Conservation (phyloP, 2,888 invertebrate species). For the Cheilosia scutellata region DNA sequence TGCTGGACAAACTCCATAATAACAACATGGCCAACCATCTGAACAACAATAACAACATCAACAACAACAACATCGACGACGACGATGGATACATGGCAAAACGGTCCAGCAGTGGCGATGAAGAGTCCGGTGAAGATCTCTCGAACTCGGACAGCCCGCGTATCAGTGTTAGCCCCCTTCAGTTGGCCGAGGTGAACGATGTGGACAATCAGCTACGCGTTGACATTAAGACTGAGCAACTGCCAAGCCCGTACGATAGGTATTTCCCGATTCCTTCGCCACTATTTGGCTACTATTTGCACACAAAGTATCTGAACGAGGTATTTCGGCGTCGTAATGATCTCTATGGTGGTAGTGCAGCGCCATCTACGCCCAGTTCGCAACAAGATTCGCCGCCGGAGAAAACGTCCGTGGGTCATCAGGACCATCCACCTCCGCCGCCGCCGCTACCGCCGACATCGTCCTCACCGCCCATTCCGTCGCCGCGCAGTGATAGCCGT, state of each 20-base stretch:
- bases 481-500: constrained; percentile 68
- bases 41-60: constrained; percentile 79
- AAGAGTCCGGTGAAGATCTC: constrained; percentile 79
- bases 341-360: constrained; percentile 84
- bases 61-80: constrained; percentile 81
- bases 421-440: constrained; percentile 76
- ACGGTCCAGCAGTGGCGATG: constrained; percentile 80
- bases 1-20: constrained; percentile 90
- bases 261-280: constrained; percentile 84
- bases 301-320: constrained; percentile 87
- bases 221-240: constrained; percentile 84
- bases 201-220: constrained; percentile 82
- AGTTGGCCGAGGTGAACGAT: constrained; percentile 77
- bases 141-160: constrained; percentile 81
- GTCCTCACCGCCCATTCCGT: constrained; percentile 72
- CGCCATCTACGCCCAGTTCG: constrained; percentile 81
- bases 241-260: constrained; percentile 83
- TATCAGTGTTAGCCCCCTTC: constrained; percentile 83
- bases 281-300: constrained; percentile 87
- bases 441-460: constrained; percentile 41
- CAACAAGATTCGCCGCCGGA: constrained; percentile 81
- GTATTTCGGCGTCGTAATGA: constrained; percentile 87
- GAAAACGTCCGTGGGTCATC: constrained; percentile 78
- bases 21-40: constrained; percentile 84
- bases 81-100: constrained; percentile 73